These are phyloP conservation scores for Gallirallus australis DNA, from an alignment of 2,797 vertebrate genomes.

Conservation along the genomic window DNA sequence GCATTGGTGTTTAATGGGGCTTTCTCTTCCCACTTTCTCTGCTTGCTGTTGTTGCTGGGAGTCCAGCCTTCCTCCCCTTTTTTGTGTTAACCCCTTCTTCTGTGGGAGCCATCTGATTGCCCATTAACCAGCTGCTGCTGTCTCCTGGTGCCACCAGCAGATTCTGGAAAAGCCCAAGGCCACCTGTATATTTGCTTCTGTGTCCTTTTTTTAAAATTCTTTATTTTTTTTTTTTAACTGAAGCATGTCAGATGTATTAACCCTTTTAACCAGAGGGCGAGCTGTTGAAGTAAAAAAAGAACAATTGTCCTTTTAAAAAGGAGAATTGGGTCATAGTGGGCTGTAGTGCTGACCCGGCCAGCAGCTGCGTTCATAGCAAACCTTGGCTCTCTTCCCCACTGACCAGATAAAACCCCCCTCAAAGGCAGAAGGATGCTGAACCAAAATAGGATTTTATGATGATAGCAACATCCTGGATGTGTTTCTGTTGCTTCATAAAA, in stretches of 20 bases:
- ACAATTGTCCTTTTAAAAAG: not conserved
- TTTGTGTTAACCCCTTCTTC: not conserved
- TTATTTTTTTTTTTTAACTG: not conserved
- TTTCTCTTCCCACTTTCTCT: slow-evolving; percentile 29
- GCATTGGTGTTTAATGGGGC: not conserved
- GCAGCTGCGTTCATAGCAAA: slow-evolving; percentile 42
- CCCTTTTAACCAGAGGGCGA: not conserved
- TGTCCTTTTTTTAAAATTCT: not conserved
- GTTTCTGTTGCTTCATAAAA: not conserved
- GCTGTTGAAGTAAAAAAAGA: not conserved
- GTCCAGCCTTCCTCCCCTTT: not conserved
- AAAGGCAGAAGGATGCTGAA: slow-evolving; percentile 51
- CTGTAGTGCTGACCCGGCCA: slow-evolving; percentile 12
- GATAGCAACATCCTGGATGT: slow-evolving; percentile 46
- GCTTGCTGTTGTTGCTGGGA: not conserved
- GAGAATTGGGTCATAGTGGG: not conserved
- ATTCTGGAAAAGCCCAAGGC: not conserved
- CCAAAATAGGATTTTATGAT: slow-evolving; percentile 56
- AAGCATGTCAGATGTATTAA: not conserved
- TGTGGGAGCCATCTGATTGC: not conserved
- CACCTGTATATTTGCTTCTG: not conserved
- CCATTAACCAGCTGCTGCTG: not conserved
- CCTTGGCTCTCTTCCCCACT: slow-evolving; percentile 46
- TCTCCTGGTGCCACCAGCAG: not conserved
- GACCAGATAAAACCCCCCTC: slow-evolving; percentile 53